A percentile compares a stretch with the other conserved stretches of the same genome.
Conservation (phyloP, 2,888 invertebrate genomes). For the Miltochrista miniata region DNA sequence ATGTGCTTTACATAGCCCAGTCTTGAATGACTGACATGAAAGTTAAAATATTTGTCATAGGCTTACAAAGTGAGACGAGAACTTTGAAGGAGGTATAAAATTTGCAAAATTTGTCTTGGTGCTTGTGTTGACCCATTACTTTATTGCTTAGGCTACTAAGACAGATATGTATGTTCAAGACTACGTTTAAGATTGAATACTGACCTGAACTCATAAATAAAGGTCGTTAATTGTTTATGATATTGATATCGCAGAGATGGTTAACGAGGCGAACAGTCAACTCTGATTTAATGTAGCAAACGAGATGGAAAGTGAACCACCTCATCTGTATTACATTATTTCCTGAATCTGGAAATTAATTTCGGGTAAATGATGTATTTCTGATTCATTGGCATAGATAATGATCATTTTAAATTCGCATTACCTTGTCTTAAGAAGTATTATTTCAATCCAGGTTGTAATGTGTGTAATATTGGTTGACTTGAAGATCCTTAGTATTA, state of each 20-base stretch:
- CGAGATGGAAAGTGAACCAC: slow-evolving; percentile 25
- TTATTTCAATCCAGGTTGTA: too few species aligned
- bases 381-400: slow-evolving; percentile 12
- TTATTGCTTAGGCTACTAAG: slow-evolving; percentile 54
- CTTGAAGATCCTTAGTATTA: too few species aligned
- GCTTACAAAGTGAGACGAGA: not conserved
- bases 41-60: not conserved
- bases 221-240: slow-evolving; percentile 53
- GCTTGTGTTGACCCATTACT: slow-evolving; percentile 32
- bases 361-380: slow-evolving; percentile 20
- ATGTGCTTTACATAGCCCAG: not conserved
- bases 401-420: slow-evolving; percentile 4
- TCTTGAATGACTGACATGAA: not conserved
- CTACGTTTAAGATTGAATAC: slow-evolving; percentile 63
- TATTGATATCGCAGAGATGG: slow-evolving; percentile 33
- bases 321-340: slow-evolving; percentile 28
- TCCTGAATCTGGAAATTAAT: slow-evolving; percentile 32
- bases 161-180: slow-evolving; percentile 41
- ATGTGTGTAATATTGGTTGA: too few species aligned
- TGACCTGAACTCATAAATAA: slow-evolving; percentile 62
- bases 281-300: slow-evolving; percentile 34
- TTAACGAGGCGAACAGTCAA: slow-evolving; percentile 43
- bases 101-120: not conserved
- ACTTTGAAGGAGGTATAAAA: too few species aligned
- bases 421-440: not conserved